phyloP scores from a whole-genome alignment of 2,113 vertebrate genomes.

The Eira barbara region DNA sequence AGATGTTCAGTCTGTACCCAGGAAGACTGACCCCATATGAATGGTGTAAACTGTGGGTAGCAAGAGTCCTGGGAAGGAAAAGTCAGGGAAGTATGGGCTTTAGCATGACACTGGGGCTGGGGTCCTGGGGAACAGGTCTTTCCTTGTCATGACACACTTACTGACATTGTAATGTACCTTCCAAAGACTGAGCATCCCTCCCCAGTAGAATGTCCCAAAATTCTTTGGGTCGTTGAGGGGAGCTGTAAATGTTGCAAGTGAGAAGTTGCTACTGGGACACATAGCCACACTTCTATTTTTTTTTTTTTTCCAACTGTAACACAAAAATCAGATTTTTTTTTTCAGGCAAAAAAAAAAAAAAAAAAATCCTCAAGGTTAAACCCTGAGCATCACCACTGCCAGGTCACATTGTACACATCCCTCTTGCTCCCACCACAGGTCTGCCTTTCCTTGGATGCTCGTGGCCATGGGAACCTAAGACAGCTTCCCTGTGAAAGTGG shows the following conservation, averaged over 20 bases:
- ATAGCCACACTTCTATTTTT: not conserved
- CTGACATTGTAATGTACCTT: not conserved
- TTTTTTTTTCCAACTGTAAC: not conserved
- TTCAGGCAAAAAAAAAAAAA: not conserved
- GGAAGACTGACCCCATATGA: not conserved
- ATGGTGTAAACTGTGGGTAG: not conserved
- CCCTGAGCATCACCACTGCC: not conserved
- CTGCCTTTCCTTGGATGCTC: not conserved
- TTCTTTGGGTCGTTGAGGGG: not conserved
- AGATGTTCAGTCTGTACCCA: not conserved
- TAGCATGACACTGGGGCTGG: not conserved
- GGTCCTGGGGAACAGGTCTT: not conserved
- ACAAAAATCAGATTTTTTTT: not conserved
- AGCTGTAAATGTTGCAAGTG: not conserved
- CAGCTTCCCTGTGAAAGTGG: not conserved
- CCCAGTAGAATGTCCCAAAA: not conserved
- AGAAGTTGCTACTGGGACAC: not conserved
- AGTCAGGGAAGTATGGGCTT: not conserved
- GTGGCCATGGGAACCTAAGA: not conserved
- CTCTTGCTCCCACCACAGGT: not conserved
- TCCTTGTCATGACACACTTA: not conserved
- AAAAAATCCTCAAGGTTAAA: not conserved
- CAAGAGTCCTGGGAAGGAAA: not conserved
- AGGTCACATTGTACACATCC: no score
- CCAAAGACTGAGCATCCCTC: not conserved